Conservation (phyloP, 2,888 invertebrate genomes). For the Mermis nigrescens region DNA sequence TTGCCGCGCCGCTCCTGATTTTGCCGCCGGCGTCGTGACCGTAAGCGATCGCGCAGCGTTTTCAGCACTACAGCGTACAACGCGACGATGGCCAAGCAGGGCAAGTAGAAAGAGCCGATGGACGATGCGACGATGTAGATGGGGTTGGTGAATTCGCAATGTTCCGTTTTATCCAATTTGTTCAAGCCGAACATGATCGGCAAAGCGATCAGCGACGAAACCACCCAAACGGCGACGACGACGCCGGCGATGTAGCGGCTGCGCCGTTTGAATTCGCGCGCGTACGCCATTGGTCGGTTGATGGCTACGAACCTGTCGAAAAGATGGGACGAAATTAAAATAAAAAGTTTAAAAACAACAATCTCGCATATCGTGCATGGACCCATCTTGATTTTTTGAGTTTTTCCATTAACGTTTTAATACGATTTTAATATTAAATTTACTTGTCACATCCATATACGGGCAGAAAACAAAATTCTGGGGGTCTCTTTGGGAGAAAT, state of each 20-base stretch:
- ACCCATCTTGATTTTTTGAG: too few relatives aligned
- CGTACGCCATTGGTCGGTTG: slow-evolving; percentile 90
- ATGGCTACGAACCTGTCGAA: slow-evolving; percentile 72
- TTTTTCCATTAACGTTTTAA: too few relatives aligned
- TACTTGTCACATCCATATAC: too few relatives aligned
- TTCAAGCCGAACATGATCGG: slow-evolving; percentile 90
- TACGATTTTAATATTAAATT: too few relatives aligned
- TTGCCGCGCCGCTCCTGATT: too few relatives aligned
- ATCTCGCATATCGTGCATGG: too few relatives aligned
- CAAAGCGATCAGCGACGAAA: slow-evolving; percentile 79
- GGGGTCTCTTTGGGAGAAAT: too few relatives aligned
- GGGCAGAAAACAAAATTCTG: too few relatives aligned
- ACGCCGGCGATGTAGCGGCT: slow-evolving; percentile 65
- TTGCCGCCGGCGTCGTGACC: background rate
- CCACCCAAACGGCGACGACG: slow-evolving; percentile 82
- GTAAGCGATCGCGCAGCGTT: slow-evolving; percentile 42
- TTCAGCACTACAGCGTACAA: slow-evolving; percentile 92
- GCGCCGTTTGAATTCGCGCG: slow-evolving; percentile 81
- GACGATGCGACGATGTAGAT: slow-evolving; percentile 96
- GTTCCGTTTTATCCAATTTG: slow-evolving; percentile 38
- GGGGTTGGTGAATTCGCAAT: slow-evolving; percentile 84
- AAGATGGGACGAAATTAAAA: too few relatives aligned
- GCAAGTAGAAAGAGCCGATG: slow-evolving; percentile 92
- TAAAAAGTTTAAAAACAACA: background rate
- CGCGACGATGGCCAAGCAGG: slow-evolving; percentile 91